Conservation (phyloP, 2,797 vertebrate species). For the Halcyon leucocephala region DNA sequence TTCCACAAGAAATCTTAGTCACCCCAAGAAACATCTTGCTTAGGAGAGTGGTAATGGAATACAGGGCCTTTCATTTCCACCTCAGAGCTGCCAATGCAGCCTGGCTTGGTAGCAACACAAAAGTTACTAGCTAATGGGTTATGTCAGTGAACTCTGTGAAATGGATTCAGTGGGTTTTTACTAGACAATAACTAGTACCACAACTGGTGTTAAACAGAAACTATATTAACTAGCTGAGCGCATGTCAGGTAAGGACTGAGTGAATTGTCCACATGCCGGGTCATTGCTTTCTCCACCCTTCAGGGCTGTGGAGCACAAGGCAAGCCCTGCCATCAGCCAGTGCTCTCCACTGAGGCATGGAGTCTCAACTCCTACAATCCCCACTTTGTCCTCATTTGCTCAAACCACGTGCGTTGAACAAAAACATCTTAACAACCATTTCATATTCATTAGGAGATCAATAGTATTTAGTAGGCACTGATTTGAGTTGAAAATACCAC, state of each 20-base stretch:
- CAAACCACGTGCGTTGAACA: not conserved
- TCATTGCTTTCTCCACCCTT: not conserved
- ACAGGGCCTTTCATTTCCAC: not conserved
- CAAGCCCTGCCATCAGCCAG: not conserved
- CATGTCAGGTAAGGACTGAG: rapidly evolving
- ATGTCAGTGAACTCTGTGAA: not conserved
- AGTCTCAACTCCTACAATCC: not conserved
- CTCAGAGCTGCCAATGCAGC: rapidly evolving
- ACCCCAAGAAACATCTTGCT: constrained; percentile 16
- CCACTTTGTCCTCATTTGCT: not conserved
- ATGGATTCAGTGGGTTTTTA: not conserved
- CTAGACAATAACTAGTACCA: not conserved
- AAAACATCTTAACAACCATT: not conserved
- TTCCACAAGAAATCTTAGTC: constrained; percentile 52
- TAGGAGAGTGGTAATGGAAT: not conserved
- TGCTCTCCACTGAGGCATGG: not conserved
- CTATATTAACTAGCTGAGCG: not conserved
- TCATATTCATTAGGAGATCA: not conserved
- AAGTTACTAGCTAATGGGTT: not conserved
- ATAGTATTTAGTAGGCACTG: not conserved
- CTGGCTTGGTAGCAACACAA: not conserved
- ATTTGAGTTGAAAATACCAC: not conserved
- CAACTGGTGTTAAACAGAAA: not conserved
- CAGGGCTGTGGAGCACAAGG: rapidly evolving
- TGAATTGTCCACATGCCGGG: rapidly evolving